Evolutionary conservation across 2,797 vertebrate genomes (phyloP), one percentile per base, ranked within the genome.

Genomic region (Esox masquinongy): DNA sequence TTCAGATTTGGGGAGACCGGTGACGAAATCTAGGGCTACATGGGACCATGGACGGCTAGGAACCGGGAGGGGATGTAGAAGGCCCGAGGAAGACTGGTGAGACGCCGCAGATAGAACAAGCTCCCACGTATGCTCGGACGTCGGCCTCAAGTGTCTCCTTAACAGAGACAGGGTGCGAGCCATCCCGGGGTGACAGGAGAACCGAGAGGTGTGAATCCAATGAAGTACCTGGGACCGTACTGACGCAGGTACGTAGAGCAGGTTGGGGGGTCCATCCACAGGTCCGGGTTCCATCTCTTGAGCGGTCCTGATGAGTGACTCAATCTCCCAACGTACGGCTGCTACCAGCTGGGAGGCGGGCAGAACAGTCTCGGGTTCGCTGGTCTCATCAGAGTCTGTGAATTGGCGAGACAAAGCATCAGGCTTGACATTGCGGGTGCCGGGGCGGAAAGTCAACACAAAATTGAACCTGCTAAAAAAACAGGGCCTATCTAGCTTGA

Each of bases 341-440:
- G n/a, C 24, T 4, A 71, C 43, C 15, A 51, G 1, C 26, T 49
- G 31, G 7, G 11, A 12, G 9, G 63, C 4, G 7, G 49, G 29
- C 19, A 59, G 51, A 6, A 36, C 36, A 9, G 50, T 29, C 12
- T 31, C 50, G 3, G 15, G 50, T 0, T 16, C 4, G 16, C 43
- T 1, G 12, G 5, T 6, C 12, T 66, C 51, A 6, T 2, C 2
- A 39, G 19, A 14, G n/a, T 15, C 31, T n/a, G n/a, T n/a, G 34
- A 43, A 47, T 14, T 17, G 73, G 2, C 14, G 22, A 14, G 63
- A 64, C 11, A 74, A 61, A 0, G 53, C 36, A 12, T 74, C 3
- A 1, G 73, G 59, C 24, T 74, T 74, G 9, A 24, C 16, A 12
- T 74, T 74, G 9, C n/a, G 39, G 24, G 73, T 26, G 5, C 73